Percentiles rank a stretch among this genome's conserved stretches.
phyloP scores from a whole-genome alignment of 1,140 invertebrate genomes.

The Dinothrombium tinctorium region DNA sequence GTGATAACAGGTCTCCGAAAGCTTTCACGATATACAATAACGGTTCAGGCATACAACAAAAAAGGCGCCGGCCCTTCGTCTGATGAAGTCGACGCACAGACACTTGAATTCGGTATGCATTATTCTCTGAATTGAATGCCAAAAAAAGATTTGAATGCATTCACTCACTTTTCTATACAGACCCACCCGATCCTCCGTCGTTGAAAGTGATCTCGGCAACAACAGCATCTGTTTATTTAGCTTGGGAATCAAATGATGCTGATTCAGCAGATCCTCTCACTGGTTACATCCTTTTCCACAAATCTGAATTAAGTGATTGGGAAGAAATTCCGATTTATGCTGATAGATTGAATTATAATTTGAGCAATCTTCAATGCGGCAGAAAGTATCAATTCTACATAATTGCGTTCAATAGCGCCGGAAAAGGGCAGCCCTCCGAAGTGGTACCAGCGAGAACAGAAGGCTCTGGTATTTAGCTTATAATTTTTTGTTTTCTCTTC shows the following conservation, averaged over 20 bases:
- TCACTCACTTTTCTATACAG: conserved; percentile 2
- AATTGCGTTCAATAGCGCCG: conserved; percentile 13
- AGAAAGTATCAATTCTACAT: conserved; percentile 10
- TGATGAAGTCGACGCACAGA: conserved; percentile 19
- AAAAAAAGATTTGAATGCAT: too few relatives aligned
- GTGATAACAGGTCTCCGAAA: conserved; percentile 13
- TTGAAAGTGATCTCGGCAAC: conserved; percentile 14
- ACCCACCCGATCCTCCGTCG: conserved; percentile 14
- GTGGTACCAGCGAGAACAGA: conserved; percentile 9
- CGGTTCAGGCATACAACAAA: conserved; percentile 31
- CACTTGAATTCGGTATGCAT: conserved; percentile 12
- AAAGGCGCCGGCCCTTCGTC: conserved; percentile 28
- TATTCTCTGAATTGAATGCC: neutral
- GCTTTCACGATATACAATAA: conserved; percentile 23
- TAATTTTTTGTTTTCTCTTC: neutral
- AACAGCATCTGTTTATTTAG: conserved; percentile 12
- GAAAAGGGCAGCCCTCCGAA: conserved; percentile 47
- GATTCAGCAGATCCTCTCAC: conserved; percentile 5
- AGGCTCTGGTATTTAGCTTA: conserved; percentile 8
- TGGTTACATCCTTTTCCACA: conserved; percentile 24
- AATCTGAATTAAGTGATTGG: conserved; percentile 32
- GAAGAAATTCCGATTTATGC: conserved; percentile 19
- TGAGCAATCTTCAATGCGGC: conserved; percentile 2
- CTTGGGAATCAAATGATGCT: conserved; percentile 12
- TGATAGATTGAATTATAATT: conserved; percentile 1